Evolutionary conservation across 1,140 invertebrate species (phyloP), one percentile per base, ranked within the genome.

Genomic region (Drosophila nikananu): DNA sequence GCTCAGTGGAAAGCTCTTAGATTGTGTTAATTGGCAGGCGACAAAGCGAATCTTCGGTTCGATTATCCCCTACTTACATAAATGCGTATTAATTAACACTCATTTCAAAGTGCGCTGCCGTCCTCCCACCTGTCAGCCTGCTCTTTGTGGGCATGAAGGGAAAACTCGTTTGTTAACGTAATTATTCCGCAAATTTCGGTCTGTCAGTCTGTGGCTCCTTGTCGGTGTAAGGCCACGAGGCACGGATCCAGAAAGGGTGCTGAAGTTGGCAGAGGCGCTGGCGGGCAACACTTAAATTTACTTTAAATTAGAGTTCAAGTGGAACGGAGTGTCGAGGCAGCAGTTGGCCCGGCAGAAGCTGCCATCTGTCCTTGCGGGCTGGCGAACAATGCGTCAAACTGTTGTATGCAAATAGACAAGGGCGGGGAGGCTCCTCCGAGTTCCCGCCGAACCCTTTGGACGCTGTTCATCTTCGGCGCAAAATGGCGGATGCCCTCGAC

Each of bases 241-340:
- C 15, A 25, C 5, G 54, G 35, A 39, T 57, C 15, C 21, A 2
- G 35, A 12, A 15, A 23, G 23, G 54, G 35, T n/a, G 35, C 21
- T 17, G 19, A 37, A 23, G 30, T 21, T 35, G n/a, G 4, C 30
- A 15, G 19, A 15, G 52, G 30, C 30, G 19, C 30, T 35, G 54
- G 9, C 2, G 54, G 54, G 23, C 3, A 39, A 57, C 35, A 39
- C 35, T 57, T 57, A 39, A 55, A 39, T 57, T 57, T 57, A 57
- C 54, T 57, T 57, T 57, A 57, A 57, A 57, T 57, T 57, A 57
- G 54, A 39, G 35, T 21, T 57, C 54, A 39, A 57, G 54, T 57
- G 21, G 35, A 57, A 23, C 35, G 35, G 15, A 57, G 54, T 25
- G 35, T 10, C 21, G 54, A 7, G 54, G 35, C 35, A 57, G 35